These are phyloP conservation scores for Aphyosemion australe DNA, from an alignment of 2,113 vertebrate genomes.

Conservation along the genomic window DNA sequence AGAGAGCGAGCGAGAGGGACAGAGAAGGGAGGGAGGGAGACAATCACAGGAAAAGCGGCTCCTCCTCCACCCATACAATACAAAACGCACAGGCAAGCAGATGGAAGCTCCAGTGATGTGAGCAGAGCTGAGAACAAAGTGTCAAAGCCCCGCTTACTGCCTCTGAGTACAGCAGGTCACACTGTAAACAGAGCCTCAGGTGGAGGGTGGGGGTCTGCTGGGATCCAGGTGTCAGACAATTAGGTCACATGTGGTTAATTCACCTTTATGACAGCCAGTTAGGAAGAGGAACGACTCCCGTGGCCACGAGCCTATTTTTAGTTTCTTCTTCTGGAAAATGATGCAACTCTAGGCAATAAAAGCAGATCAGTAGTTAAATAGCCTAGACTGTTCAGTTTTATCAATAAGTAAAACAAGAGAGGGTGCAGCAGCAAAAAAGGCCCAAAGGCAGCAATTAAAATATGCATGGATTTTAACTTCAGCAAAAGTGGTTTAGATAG, in stretches of 20 bases:
- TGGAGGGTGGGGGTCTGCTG: too few relatives aligned
- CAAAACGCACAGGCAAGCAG: constrained; percentile 56
- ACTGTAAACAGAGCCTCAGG: too few relatives aligned
- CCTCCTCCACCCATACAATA: constrained; percentile 66
- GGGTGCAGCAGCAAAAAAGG: constrained; percentile 22
- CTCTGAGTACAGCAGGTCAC: too few relatives aligned
- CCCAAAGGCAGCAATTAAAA: constrained; percentile 54
- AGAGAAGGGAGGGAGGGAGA: constrained; percentile 56
- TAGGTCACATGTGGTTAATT: constrained; percentile 1
- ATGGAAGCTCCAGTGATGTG: constrained; percentile 10
- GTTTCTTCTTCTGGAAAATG: constrained; percentile 45
- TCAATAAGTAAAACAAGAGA: constrained; percentile 44
- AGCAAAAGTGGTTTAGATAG: constrained; percentile 41
- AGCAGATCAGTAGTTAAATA: constrained; percentile 28
- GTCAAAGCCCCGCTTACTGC: not conserved
- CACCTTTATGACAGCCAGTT: constrained; percentile 2
- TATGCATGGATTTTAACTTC: constrained; percentile 54
- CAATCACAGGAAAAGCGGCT: constrained; percentile 80
- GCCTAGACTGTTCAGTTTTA: constrained; percentile 27
- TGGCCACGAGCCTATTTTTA: constrained; percentile 13
- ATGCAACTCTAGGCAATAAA: constrained; percentile 61
- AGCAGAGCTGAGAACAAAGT: constrained; percentile 8
- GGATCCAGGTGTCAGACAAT: constrained; percentile 1
- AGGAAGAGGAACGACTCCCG: constrained; percentile 27
- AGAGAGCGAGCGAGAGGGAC: constrained; percentile 44